Evolutionary conservation across 1,140 invertebrate species (phyloP).

Genomic region (Philotrypesis tridentata): DNA sequence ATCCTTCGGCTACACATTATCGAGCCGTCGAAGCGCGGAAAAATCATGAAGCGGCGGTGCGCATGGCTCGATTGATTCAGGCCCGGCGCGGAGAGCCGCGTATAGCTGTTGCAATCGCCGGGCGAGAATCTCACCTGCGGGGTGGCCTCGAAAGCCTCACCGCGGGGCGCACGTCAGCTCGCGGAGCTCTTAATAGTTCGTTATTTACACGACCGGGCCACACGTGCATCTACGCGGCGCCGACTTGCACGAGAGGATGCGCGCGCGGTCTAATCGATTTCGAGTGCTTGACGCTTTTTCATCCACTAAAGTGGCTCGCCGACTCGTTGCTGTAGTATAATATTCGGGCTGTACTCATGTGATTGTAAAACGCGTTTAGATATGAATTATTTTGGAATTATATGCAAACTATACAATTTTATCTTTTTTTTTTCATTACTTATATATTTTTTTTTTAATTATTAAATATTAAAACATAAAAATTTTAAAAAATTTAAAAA

Average conservation of each 20-base stretch:
- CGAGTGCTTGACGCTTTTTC: neutral
- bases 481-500: no score
- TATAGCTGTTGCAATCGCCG: neutral
- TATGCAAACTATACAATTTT: no score
- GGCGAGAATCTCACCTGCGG: conserved; percentile 54
- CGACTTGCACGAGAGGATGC: neutral
- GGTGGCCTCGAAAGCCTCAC: conserved; percentile 55
- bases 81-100: no score
- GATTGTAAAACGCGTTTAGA: no score
- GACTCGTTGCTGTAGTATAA: neutral
- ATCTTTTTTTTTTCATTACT: no score
- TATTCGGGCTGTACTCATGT: no score
- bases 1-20: neutral
- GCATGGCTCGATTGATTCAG: conserved; percentile 19
- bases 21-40: neutral
- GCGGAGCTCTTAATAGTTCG: conserved; percentile 74
- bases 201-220: conserved; percentile 70
- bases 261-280: conserved; percentile 11
- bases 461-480: no score
- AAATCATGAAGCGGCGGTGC: neutral
- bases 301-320: neutral
- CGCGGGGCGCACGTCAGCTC: conserved; percentile 70
- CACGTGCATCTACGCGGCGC: conserved; percentile 57
- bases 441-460: no score
- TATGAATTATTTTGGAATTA: no score